Conservation (phyloP, 2,797 vertebrate species). For the Stomatorhinus walkeri region DNA sequence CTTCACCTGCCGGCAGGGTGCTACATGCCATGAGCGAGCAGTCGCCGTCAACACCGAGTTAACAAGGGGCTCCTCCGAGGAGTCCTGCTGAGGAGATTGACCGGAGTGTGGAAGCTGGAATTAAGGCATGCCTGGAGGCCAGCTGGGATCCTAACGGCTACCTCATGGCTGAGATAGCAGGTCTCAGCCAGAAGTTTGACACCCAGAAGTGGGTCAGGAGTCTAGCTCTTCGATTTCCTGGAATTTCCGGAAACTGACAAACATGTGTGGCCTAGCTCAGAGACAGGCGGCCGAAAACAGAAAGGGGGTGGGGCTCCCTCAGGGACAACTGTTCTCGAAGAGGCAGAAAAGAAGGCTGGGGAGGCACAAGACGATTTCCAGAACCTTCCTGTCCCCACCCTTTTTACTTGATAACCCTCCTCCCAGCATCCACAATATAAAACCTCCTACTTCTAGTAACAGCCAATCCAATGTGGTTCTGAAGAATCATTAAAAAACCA, state of each 20-base stretch:
- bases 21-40: not conserved
- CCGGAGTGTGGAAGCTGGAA: not conserved
- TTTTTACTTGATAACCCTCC: not conserved
- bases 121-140: not conserved
- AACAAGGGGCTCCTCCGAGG: not conserved
- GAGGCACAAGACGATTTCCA: not conserved
- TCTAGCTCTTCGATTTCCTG: not conserved
- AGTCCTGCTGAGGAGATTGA: not conserved
- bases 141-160: not conserved
- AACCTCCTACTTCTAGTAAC: not conserved
- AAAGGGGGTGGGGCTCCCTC: not conserved
- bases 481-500: slow-evolving; percentile 1
- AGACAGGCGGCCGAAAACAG: not conserved
- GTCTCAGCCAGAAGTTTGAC: not conserved
- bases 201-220: not conserved
- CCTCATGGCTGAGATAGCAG: not conserved
- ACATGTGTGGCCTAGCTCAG: not conserved
- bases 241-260: not conserved
- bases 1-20: not conserved
- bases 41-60: not conserved
- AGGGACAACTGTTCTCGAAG: not conserved
- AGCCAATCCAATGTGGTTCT: not conserved
- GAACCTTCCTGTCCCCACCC: not conserved
- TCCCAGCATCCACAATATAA: not conserved
- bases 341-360: not conserved